Evolutionary conservation across 2,113 vertebrate genomes (phyloP).

Genomic region (Lanius ludovicianus): DNA sequence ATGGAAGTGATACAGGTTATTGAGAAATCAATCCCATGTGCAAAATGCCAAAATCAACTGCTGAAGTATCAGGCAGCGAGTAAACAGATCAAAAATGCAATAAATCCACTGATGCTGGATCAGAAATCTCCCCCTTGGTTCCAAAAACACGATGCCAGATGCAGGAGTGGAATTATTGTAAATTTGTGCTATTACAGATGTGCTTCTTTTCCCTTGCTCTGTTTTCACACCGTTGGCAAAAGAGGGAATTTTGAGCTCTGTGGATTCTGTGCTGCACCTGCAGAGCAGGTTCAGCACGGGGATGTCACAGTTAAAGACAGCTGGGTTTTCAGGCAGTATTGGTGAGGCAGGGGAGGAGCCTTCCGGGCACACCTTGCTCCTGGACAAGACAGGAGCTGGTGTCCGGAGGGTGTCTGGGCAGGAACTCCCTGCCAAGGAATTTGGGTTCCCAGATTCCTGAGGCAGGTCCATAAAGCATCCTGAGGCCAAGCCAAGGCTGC

Average conservation of each 20-base stretch:
- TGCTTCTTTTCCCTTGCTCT: constrained; percentile 77
- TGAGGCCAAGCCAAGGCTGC: background rate
- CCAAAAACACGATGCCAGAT: constrained; percentile 54
- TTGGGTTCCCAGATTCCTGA: background rate
- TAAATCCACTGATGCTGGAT: constrained; percentile 50
- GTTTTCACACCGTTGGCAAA: constrained; percentile 54
- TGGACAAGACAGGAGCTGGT: background rate
- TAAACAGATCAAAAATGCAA: constrained; percentile 56
- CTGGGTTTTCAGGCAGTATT: constrained; percentile 45
- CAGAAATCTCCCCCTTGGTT: constrained; percentile 35
- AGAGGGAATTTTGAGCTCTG: constrained; percentile 42
- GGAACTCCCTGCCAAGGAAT: constrained; percentile 9
- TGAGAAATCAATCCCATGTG: constrained; percentile 51
- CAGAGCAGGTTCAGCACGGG: constrained; percentile 17
- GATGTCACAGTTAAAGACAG: background rate
- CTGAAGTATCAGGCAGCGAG: constrained; percentile 56
- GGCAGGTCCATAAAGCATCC: background rate
- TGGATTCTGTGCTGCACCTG: constrained; percentile 43
- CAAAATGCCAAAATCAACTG: constrained; percentile 60
- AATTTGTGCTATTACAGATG: constrained; percentile 83
- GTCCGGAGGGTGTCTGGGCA: background rate
- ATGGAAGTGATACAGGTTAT: background rate
- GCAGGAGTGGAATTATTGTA: constrained; percentile 57
- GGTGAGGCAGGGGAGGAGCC: constrained; percentile 50
- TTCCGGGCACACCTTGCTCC: background rate